Conservation (phyloP, 2,113 vertebrate genomes). For the Cyanistes caeruleus region DNA sequence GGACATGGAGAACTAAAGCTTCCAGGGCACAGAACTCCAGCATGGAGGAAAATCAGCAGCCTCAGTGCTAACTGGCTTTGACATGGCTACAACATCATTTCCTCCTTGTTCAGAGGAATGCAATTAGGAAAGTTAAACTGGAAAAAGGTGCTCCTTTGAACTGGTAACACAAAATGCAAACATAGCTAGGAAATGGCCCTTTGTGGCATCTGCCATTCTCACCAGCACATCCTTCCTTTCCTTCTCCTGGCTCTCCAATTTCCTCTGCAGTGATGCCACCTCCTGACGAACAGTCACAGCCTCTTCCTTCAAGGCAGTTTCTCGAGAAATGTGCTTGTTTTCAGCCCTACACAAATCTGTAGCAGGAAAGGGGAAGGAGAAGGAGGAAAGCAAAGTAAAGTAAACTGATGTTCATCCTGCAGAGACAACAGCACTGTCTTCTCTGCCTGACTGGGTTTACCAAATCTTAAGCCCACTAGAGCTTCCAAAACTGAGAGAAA, state of each 20-base stretch:
- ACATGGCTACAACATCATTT: neutral
- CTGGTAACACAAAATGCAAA: neutral
- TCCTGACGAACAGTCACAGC: neutral
- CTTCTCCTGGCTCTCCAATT: slow-evolving; percentile 30
- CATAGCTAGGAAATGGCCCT: neutral
- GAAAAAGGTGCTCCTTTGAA: neutral
- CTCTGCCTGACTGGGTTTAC: too few species aligned
- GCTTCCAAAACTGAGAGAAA: too few species aligned
- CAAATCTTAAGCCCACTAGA: too few species aligned
- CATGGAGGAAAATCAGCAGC: neutral
- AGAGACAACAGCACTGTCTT: too few species aligned
- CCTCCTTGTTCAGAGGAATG: neutral
- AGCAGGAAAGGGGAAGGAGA: too few species aligned
- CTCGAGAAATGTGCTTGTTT: too few species aligned
- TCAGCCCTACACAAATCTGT: too few species aligned
- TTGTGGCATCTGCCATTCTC: neutral
- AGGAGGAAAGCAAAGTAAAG: too few species aligned
- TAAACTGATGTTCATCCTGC: too few species aligned
- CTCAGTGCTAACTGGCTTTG: neutral
- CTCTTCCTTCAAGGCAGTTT: too few species aligned
- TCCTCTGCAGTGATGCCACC: slow-evolving; percentile 49
- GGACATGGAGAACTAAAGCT: neutral
- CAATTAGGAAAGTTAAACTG: neutral
- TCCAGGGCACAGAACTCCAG: neutral
- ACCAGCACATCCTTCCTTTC: slow-evolving; percentile 67